Evolutionary conservation across 1,140 invertebrate species (phyloP).

Genomic region (Oreohelix idahoensis): DNA sequence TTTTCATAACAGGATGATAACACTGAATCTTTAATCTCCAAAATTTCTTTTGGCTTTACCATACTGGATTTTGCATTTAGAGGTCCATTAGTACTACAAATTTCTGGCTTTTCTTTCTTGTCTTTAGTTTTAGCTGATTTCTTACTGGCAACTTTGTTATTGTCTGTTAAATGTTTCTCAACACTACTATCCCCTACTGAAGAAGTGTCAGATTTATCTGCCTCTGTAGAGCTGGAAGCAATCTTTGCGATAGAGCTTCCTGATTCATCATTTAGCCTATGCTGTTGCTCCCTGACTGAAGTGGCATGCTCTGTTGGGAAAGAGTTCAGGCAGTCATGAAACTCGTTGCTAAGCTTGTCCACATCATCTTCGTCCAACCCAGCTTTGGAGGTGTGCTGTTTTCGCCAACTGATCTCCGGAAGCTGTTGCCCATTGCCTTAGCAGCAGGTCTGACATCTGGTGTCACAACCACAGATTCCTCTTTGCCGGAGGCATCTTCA

Average conservation of each 20-base stretch:
- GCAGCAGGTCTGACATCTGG: background rate
- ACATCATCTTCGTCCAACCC: background rate
- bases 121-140: background rate
- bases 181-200: background rate
- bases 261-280: background rate
- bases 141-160: background rate
- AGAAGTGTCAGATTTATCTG: background rate
- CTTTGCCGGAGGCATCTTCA: background rate
- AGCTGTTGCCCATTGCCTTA: constrained; percentile 13
- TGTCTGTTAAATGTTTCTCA: background rate
- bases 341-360: background rate
- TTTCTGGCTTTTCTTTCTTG: background rate
- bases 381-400: background rate
- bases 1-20: background rate
- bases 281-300: background rate
- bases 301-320: background rate
- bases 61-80: background rate
- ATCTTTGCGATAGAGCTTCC: background rate
- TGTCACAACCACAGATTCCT: background rate
- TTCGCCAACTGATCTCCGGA: background rate
- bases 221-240: background rate
- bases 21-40: background rate
- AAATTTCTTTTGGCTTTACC: background rate
- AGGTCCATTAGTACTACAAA: background rate
- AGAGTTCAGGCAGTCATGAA: background rate